Conservation (phyloP, 2,888 invertebrate genomes). For the Ceratothoa steindachneri region DNA sequence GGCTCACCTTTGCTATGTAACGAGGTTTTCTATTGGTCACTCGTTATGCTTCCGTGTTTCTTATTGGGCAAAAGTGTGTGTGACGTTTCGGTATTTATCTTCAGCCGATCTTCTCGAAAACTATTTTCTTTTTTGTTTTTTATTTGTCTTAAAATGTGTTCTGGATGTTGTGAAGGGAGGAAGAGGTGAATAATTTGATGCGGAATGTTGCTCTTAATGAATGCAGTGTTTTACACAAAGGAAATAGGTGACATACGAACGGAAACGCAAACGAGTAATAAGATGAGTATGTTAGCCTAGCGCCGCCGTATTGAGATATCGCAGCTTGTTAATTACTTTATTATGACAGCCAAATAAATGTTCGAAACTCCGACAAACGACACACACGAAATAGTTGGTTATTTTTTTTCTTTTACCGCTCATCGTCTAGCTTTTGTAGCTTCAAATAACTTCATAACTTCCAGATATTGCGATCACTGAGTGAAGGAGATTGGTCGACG, state of each 20-base stretch:
- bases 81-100: conserved; percentile 10
- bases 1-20: neutral
- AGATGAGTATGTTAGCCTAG: neutral
- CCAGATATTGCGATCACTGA: neutral
- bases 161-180: neutral
- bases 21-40: neutral
- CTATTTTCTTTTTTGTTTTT: neutral
- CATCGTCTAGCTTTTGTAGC: neutral
- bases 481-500: neutral
- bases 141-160: conserved; percentile 1
- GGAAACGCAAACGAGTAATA: neutral
- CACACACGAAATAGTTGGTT: no score
- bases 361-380: neutral
- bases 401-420: neutral
- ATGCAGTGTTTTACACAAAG: neutral
- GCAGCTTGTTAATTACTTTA: neutral
- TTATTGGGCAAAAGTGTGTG: neutral
- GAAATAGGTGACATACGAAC: neutral
- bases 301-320: neutral
- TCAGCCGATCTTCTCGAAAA: neutral
- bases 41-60: neutral
- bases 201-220: neutral
- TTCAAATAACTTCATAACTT: neutral
- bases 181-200: neutral
- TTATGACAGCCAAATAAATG: neutral